Percentiles rank a stretch among this genome's conserved stretches.
These are phyloP conservation scores for Mus minutoides DNA, from an alignment of 2,797 vertebrate species.

Conservation along the genomic window DNA sequence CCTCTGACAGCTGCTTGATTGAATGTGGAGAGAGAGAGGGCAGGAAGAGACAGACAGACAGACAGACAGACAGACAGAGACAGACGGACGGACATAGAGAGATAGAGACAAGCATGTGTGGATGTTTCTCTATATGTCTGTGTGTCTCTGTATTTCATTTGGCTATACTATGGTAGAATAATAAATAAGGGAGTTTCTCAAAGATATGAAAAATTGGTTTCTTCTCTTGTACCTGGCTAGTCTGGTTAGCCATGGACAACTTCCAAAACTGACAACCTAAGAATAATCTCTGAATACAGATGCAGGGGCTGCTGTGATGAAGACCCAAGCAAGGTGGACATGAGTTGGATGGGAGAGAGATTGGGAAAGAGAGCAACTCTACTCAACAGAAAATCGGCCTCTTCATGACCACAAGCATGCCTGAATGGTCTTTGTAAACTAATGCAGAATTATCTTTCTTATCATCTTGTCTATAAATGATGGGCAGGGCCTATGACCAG, in stretches of 20 bases:
- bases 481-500: conserved; percentile 62
- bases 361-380: conserved; percentile 56
- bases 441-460: conserved; percentile 61
- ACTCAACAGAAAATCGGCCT: conserved; percentile 20
- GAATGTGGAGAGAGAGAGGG: not conserved
- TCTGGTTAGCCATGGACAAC: conserved; percentile 54
- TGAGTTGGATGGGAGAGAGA: not conserved
- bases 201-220: conserved; percentile 51
- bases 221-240: conserved; percentile 53
- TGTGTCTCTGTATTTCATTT: not conserved
- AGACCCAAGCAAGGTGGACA: not conserved
- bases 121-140: not conserved
- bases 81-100: not conserved
- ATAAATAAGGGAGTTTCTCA: conserved; percentile 61
- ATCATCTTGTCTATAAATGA: conserved; percentile 28
- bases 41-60: too few relatives aligned
- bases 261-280: conserved; percentile 37
- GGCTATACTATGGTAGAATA: not conserved
- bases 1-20: not conserved
- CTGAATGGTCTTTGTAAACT: conserved; percentile 54
- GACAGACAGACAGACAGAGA: not conserved
- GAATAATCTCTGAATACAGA: conserved; percentile 34
- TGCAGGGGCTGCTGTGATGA: not conserved
- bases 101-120: not conserved
- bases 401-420: conserved; percentile 60